A percentile compares a stretch with the other conserved stretches of the same genome.
Conservation (phyloP, 2,113 vertebrate genomes). For the Herpailurus yagouaroundi region DNA sequence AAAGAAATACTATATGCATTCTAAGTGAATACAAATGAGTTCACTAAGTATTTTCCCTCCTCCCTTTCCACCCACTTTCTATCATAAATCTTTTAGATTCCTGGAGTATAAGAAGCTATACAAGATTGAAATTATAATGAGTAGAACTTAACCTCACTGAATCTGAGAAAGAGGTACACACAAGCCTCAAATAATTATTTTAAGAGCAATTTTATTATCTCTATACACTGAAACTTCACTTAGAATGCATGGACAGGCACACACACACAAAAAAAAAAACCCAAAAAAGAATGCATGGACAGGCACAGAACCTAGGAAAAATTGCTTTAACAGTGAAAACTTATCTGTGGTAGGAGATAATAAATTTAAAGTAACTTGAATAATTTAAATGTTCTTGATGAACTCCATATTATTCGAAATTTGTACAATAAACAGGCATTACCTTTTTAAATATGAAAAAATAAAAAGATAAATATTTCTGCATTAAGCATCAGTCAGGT, state of each 20-base stretch:
- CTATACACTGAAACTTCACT: slow-evolving; percentile 26
- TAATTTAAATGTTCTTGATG: slow-evolving; percentile 1
- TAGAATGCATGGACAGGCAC: neutral
- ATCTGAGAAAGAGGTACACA: neutral
- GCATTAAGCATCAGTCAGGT: neutral
- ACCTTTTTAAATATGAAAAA: slow-evolving; percentile 29
- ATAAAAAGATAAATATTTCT: neutral
- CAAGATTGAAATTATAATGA: slow-evolving; percentile 32
- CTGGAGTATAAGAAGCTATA: neutral
- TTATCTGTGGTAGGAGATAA: neutral
- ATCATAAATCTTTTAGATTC: slow-evolving; percentile 22
- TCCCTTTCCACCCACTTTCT: neutral
- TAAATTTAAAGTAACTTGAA: neutral
- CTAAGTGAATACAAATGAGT: slow-evolving; percentile 7
- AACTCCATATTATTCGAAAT: slow-evolving; percentile 39
- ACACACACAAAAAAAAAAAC: neutral
- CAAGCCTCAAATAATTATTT: slow-evolving; percentile 24
- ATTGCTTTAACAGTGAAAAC: slow-evolving; percentile 39
- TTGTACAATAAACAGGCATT: neutral
- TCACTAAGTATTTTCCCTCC: neutral
- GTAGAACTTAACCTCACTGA: neutral
- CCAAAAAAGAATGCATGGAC: neutral
- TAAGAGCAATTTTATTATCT: slow-evolving; percentile 43
- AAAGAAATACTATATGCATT: slow-evolving; percentile 5
- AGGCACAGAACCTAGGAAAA: neutral